Conservation (phyloP, 1,140 invertebrate species). For the Lepidurus arcticus region DNA sequence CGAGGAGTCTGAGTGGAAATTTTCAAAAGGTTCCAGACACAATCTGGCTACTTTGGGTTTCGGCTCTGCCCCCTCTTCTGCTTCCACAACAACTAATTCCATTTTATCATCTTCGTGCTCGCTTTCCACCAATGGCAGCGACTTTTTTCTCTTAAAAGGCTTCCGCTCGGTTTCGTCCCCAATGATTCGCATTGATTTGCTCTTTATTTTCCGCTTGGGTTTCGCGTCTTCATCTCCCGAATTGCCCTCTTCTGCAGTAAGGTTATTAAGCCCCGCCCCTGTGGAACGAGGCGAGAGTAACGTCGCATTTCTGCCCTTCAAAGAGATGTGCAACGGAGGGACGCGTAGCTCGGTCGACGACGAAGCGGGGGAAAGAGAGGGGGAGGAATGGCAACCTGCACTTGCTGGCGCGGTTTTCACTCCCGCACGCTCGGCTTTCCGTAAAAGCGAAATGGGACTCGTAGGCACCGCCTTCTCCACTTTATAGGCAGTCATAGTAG, state of each 20-base stretch:
- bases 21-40: no score
- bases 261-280: constrained; percentile 10
- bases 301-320: constrained; percentile 76
- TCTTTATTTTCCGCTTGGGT: not conserved
- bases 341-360: constrained; percentile 62
- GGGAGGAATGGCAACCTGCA: not conserved
- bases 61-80: constrained; percentile 31
- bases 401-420: not conserved
- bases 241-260: constrained; percentile 32
- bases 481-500: constrained; percentile 42
- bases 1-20: not conserved
- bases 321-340: constrained; percentile 79
- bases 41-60: constrained; percentile 33
- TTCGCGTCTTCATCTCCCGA: constrained; percentile 30
- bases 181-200: not conserved
- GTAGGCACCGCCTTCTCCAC: not conserved
- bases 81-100: not conserved
- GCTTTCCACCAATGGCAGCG: constrained; percentile 4
- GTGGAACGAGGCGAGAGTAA: constrained; percentile 68
- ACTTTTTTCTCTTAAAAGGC: constrained; percentile 14
- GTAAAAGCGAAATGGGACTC: constrained; percentile 10
- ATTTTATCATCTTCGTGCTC: not conserved
- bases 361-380: not conserved
- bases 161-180: constrained; percentile 4
- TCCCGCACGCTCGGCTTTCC: constrained; percentile 2